Evolutionary conservation across 2,888 invertebrate genomes (phyloP).

Genomic region (Volucella zonaria): DNA sequence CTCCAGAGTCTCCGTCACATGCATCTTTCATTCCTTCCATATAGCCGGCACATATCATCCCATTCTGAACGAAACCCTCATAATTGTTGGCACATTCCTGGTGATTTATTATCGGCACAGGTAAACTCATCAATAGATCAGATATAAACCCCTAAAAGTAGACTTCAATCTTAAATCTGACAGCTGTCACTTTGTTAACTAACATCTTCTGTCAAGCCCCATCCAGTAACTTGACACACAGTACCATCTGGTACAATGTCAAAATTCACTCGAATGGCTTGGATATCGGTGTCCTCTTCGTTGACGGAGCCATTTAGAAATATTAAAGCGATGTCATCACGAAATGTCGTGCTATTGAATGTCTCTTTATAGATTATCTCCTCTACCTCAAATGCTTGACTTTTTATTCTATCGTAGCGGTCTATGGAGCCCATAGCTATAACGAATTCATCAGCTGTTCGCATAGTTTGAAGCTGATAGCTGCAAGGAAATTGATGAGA

Average conservation of each 20-base stretch:
- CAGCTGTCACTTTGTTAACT: constrained; percentile 31
- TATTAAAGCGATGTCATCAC: constrained; percentile 75
- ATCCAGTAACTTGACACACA: constrained; percentile 75
- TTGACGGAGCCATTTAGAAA: constrained; percentile 74
- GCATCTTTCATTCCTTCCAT: constrained; percentile 76
- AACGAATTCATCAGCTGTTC: constrained; percentile 69
- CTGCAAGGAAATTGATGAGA: constrained; percentile 5
- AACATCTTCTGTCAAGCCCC: constrained; percentile 76
- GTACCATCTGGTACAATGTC: constrained; percentile 55
- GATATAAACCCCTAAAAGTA: constrained; percentile 36
- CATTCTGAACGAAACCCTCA: constrained; percentile 62
- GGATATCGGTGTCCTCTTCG: constrained; percentile 49
- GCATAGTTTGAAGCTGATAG: constrained; percentile 39
- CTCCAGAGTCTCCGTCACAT: constrained; percentile 77
- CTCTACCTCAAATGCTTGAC: constrained; percentile 65
- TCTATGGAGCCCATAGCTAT: constrained; percentile 75
- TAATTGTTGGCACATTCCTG: constrained; percentile 71
- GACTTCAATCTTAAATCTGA: neutral
- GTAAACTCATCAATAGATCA: constrained; percentile 35
- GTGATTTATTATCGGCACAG: constrained; percentile 62
- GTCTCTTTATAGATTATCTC: constrained; percentile 60
- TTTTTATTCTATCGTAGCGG: constrained; percentile 63
- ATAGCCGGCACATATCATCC: constrained; percentile 77
- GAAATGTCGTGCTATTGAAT: constrained; percentile 69
- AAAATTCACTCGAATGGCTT: constrained; percentile 73